These are phyloP conservation scores for Hippocampus comes DNA, from an alignment of 2,113 vertebrate genomes.

Conservation along the genomic window DNA sequence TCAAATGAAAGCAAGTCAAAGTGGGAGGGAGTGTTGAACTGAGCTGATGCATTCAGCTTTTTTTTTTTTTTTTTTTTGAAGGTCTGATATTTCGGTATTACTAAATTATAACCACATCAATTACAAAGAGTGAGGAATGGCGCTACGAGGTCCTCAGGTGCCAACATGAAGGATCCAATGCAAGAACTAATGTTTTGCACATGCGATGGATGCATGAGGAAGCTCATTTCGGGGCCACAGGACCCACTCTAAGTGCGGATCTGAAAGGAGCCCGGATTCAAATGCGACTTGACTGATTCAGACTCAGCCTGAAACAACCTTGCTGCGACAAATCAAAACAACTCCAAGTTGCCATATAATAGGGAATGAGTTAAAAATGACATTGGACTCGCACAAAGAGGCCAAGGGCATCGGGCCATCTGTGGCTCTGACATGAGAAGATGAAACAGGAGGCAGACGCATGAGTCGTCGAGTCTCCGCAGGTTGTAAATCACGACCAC, in stretches of 20 bases:
- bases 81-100: constrained; percentile 3
- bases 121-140: background rate
- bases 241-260: background rate
- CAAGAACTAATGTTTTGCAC: background rate
- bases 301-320: background rate
- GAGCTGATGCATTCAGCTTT: constrained; percentile 5
- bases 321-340: constrained; percentile 11
- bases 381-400: background rate
- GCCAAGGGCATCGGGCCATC: constrained; percentile 42
- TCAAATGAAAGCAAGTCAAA: constrained; percentile 17
- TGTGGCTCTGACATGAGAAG: constrained; percentile 48
- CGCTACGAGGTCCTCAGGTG: background rate
- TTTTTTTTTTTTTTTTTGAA: background rate
- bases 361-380: constrained; percentile 22
- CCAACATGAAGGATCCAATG: background rate
- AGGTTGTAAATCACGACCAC: constrained; percentile 64
- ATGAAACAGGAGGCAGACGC: constrained; percentile 55
- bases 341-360: constrained; percentile 40
- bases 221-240: background rate
- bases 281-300: background rate
- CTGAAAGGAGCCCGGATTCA: background rate
- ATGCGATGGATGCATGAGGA: too few relatives aligned
- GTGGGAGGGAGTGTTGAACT: background rate
- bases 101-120: constrained; percentile 4
- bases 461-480: constrained; percentile 44